Percentiles rank a stretch among this genome's conserved stretches.
phyloP scores from a whole-genome alignment of 2,113 vertebrate genomes.

The Natator depressus region DNA sequence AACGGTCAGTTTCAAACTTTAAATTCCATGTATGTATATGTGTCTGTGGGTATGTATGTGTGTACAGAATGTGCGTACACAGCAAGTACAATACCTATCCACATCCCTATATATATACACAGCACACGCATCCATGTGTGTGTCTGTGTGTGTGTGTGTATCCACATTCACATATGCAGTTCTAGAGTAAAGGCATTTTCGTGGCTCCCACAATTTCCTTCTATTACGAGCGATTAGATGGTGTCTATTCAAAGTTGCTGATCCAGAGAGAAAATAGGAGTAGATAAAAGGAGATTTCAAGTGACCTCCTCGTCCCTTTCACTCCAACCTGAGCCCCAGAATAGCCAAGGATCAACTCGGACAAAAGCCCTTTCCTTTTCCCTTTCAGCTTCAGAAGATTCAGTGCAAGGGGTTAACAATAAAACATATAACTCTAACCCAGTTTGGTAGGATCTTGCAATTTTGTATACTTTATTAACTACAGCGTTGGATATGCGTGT shows the following conservation, averaged over 20 bases:
- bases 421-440: slow-evolving; percentile 78
- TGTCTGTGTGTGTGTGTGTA: too few species aligned
- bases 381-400: slow-evolving; percentile 88
- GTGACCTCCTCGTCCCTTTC: slow-evolving; percentile 95
- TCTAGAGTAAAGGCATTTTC: slow-evolving; percentile 68
- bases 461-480: slow-evolving; percentile 77
- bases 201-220: slow-evolving; percentile 83
- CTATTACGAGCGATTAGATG: slow-evolving; percentile 94
- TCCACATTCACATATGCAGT: neutral
- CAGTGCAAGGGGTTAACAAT: slow-evolving; percentile 83
- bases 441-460: slow-evolving; percentile 71
- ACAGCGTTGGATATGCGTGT: slow-evolving; percentile 12
- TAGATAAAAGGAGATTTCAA: slow-evolving; percentile 98
- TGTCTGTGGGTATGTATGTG: neutral
- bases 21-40: neutral
- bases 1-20: neutral
- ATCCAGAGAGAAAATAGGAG: slow-evolving; percentile 93
- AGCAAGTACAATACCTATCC: neutral
- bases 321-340: slow-evolving; percentile 93
- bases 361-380: slow-evolving; percentile 88
- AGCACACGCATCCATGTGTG: neutral
- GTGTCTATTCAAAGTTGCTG: slow-evolving; percentile 95
- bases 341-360: slow-evolving; percentile 91
- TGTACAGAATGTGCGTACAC: neutral
- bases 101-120: neutral